Conservation (phyloP, 2,797 vertebrate genomes). For the Scleropages formosus region DNA sequence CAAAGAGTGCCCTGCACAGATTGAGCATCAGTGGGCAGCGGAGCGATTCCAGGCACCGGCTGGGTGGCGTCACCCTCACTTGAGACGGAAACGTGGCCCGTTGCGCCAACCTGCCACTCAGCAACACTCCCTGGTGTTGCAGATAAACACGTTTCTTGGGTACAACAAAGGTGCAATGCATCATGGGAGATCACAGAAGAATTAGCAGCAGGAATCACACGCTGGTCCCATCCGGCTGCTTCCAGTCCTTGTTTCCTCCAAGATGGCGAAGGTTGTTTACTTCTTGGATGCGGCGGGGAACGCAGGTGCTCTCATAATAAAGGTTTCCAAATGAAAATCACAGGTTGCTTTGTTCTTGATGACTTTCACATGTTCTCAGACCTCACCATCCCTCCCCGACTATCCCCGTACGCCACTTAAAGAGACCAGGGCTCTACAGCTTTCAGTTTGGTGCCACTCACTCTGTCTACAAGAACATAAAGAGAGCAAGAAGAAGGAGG, state of each 20-base stretch:
- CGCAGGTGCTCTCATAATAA: not conserved
- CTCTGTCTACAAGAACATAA: not conserved
- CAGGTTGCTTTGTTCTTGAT: slow-evolving; percentile 60
- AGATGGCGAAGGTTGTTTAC: not conserved
- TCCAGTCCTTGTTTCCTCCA: slow-evolving; percentile 49
- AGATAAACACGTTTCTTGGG: not conserved
- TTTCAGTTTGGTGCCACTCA: not conserved
- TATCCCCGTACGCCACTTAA: slow-evolving; percentile 7
- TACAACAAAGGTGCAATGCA: not conserved
- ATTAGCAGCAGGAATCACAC: too few species aligned
- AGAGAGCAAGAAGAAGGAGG: not conserved
- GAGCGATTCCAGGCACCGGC: slow-evolving; percentile 56
- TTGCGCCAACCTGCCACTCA: slow-evolving; percentile 70
- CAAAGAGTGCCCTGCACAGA: slow-evolving; percentile 51
- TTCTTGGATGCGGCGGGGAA: not conserved
- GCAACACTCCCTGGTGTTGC: slow-evolving; percentile 16
- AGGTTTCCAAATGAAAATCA: slow-evolving; percentile 65
- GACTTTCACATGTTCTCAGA: slow-evolving; percentile 38
- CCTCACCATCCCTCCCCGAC: not conserved
- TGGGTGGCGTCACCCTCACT: slow-evolving; percentile 52
- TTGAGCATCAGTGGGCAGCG: slow-evolving; percentile 66
- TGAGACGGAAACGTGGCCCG: slow-evolving; percentile 62
- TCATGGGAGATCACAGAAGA: not conserved
- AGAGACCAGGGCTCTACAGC: not conserved
- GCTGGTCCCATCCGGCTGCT: not conserved